These are phyloP conservation scores for Enoplosus armatus DNA, from an alignment of 2,797 vertebrate species.

Conservation along the genomic window DNA sequence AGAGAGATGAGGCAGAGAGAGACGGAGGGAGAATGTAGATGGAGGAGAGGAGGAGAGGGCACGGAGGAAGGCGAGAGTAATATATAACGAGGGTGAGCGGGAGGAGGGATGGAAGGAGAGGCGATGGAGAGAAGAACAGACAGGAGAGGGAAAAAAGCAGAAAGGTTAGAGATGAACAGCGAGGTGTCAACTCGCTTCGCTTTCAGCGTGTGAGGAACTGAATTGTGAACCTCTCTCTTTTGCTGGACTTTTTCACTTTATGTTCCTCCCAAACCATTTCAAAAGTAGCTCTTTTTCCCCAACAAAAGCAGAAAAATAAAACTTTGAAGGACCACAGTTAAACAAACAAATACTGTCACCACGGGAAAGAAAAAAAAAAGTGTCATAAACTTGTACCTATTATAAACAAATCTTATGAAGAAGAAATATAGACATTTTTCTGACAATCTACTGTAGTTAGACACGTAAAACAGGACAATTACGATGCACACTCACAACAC, in stretches of 20 bases:
- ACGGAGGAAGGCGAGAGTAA: conserved; percentile 60
- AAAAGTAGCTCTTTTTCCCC: conserved; percentile 14
- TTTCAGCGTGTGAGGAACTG: conserved; percentile 50
- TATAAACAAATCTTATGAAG: conserved; percentile 16
- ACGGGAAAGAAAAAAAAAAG: conserved; percentile 23
- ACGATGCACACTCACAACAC: conserved; percentile 45
- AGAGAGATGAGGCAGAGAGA: conserved; percentile 52
- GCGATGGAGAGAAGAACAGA: conserved; percentile 60
- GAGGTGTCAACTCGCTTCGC: conserved; percentile 45
- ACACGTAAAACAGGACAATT: conserved; percentile 47
- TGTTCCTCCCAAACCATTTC: conserved; percentile 35
- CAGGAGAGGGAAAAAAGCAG: conserved; percentile 67
- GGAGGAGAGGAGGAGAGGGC: conserved; percentile 65
- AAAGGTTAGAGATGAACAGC: conserved; percentile 70
- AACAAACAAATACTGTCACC: conserved; percentile 44
- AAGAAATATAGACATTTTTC: conserved; percentile 14
- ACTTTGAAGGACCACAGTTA: conserved; percentile 49
- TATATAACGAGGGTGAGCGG: conserved; percentile 62
- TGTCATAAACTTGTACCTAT: neutral
- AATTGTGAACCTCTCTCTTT: conserved; percentile 47
- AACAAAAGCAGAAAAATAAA: conserved; percentile 36
- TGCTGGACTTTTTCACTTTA: conserved; percentile 45
- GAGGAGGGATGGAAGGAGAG: conserved; percentile 44
- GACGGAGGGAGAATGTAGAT: conserved; percentile 66
- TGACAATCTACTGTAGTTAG: neutral